These are phyloP conservation scores for Morinoia aosen DNA, from an alignment of 2,888 invertebrate genomes.

Conservation along the genomic window DNA sequence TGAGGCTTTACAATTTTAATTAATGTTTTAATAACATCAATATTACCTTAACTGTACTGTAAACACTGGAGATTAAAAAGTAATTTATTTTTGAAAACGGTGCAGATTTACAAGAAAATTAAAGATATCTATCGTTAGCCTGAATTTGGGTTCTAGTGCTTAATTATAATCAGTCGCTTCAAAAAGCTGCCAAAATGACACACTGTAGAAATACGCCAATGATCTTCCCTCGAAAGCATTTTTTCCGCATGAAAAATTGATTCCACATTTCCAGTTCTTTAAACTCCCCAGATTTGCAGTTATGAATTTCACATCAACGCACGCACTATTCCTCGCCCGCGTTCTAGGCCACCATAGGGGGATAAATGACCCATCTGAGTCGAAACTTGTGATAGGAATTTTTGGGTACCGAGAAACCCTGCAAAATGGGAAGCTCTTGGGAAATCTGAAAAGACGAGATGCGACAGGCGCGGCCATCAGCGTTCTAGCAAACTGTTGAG, in stretches of 20 bases:
- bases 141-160: not conserved
- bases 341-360: not conserved
- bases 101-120: not conserved
- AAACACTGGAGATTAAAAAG: not conserved
- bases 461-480: not conserved
- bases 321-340: not conserved
- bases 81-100: not conserved
- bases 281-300: not conserved
- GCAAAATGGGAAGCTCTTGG: not conserved
- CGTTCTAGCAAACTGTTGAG: not conserved
- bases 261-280: not conserved
- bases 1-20: not conserved
- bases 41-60: not conserved
- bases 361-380: not conserved
- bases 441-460: not conserved
- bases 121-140: not conserved
- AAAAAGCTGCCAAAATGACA: not conserved
- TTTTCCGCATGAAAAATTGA: not conserved
- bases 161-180: not conserved
- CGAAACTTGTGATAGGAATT: constrained; percentile 3
- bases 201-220: not conserved
- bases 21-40: not conserved
- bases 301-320: not conserved
- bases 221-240: not conserved
- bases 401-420: not conserved